Conservation (phyloP, 2,888 invertebrate species). For the Hemicrepidius hirtus region DNA sequence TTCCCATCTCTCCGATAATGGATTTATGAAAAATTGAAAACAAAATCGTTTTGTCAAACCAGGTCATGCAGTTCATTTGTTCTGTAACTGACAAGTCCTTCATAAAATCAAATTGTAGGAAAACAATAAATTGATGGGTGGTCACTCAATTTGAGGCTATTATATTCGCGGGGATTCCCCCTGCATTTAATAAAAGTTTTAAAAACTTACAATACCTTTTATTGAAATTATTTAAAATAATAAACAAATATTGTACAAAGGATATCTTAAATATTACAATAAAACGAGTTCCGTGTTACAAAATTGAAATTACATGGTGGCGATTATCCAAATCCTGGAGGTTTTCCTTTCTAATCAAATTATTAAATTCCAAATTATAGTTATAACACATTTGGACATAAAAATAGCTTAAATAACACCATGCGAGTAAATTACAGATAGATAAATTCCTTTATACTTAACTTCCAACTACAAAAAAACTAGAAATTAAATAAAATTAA, state of each 20-base stretch:
- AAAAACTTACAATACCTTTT: slow-evolving; percentile 49
- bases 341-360: too few species aligned
- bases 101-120: too few species aligned
- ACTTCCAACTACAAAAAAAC: slow-evolving; percentile 42
- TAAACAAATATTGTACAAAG: slow-evolving; percentile 55
- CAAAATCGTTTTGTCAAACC: too few species aligned
- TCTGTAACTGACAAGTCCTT: too few species aligned
- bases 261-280: slow-evolving; percentile 14
- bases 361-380: too few species aligned
- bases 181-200: slow-evolving; percentile 19
- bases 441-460: slow-evolving; percentile 37
- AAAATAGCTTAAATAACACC: slow-evolving; percentile 9
- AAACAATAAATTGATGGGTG: too few species aligned
- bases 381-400: not conserved
- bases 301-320: not conserved
- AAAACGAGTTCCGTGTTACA: not conserved
- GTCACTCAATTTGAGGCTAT: too few species aligned
- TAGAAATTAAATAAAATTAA: slow-evolving; percentile 47
- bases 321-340: not conserved
- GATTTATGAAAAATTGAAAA: too few species aligned
- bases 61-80: too few species aligned
- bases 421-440: slow-evolving; percentile 10
- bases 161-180: too few species aligned
- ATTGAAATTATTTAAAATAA: slow-evolving; percentile 55
- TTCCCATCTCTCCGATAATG: too few species aligned